Evolutionary conservation across 2,797 vertebrate genomes (phyloP).

Genomic region (Bradypodion pumilum): DNA sequence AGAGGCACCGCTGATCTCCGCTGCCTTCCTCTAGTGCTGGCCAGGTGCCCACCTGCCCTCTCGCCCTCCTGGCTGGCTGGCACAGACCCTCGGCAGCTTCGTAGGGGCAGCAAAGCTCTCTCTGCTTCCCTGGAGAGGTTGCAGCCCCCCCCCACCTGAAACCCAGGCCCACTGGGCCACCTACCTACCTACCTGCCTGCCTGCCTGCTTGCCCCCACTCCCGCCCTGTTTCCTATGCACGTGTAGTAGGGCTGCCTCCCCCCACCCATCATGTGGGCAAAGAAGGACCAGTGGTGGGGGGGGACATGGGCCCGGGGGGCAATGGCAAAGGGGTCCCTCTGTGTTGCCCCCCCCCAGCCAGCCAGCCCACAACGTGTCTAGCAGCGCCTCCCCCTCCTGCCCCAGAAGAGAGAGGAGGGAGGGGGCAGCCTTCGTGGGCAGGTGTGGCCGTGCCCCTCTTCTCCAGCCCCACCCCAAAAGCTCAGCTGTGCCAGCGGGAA

Average conservation of each 20-base stretch:
- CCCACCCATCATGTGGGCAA: no score
- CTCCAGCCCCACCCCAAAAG: not conserved
- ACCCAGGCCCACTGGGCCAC: no score
- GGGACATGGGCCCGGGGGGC: no score
- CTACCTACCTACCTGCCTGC: no score
- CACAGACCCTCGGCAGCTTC: not conserved
- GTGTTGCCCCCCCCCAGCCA: no score
- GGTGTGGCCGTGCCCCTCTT: no score
- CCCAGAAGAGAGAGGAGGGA: not conserved
- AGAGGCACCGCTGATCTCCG: not conserved
- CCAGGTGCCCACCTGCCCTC: not conserved
- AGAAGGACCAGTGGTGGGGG: no score
- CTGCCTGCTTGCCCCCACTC: no score
- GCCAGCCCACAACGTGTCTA: not conserved
- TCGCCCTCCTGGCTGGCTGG: not conserved
- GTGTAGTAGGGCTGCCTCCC: no score
- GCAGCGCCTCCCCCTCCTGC: not conserved
- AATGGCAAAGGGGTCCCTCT: no score
- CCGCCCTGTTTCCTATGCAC: no score
- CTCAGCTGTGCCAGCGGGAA: constrained; percentile 46
- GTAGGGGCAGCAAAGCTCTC: not conserved
- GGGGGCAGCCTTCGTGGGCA: no score
- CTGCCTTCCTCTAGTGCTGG: not conserved
- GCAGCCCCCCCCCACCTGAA: not conserved
- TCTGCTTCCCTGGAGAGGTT: not conserved